phyloP scores from a whole-genome alignment of 2,797 vertebrate species.

The Hafferia zeledoni region DNA sequence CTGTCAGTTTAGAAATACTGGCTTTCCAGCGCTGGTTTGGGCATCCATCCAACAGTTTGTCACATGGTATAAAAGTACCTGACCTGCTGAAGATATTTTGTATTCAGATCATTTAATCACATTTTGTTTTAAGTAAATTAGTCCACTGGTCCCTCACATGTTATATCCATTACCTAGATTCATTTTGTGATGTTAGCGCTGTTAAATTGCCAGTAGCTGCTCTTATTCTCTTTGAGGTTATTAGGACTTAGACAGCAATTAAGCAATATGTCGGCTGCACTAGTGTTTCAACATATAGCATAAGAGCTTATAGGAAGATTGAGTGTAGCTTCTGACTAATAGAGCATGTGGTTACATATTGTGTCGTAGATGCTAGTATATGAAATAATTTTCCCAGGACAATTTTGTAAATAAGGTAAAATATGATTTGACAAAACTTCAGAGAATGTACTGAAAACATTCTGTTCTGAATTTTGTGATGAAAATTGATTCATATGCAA shows the following conservation, averaged over 20 bases:
- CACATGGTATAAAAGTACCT: neutral
- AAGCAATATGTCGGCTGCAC: constrained; percentile 45
- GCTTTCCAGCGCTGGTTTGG: constrained; percentile 10
- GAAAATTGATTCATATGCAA: constrained; percentile 5
- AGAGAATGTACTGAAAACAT: neutral
- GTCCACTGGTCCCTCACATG: constrained; percentile 57
- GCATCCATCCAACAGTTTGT: constrained; percentile 35
- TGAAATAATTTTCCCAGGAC: neutral
- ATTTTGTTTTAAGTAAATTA: constrained; percentile 67
- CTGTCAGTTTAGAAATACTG: constrained; percentile 1
- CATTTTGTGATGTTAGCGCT: constrained; percentile 55
- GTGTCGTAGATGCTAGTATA: neutral
- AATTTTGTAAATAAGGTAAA: neutral
- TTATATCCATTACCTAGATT: constrained; percentile 65
- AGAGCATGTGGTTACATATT: neutral
- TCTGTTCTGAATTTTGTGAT: neutral
- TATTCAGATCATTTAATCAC: constrained; percentile 65
- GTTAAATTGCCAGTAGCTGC: constrained; percentile 68
- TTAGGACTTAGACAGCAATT: constrained; percentile 71
- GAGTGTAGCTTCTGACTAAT: neutral
- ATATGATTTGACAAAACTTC: neutral
- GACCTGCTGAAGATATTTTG: constrained; percentile 38
- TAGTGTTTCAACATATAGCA: constrained; percentile 15
- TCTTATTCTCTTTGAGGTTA: constrained; percentile 69
- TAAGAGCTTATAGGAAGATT: constrained; percentile 15